Base-by-base conservation (phyloP, 2,797 vertebrate genomes). In the Sebastes vulpes region DNA sequence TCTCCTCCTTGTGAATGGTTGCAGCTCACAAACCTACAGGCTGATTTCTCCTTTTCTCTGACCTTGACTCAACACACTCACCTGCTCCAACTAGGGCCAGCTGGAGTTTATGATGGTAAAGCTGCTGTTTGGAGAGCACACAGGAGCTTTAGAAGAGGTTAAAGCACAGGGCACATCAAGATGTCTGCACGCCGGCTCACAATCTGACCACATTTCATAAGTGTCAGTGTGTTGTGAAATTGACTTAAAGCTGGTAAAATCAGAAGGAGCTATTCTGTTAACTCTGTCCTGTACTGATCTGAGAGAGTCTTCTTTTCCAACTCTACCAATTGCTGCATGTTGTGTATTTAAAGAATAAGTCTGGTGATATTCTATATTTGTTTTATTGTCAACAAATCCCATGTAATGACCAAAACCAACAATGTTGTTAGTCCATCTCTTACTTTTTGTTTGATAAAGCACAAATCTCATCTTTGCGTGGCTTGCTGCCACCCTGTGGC, bases 61-160 rank as follows among this genome's bases (percentile, higher is more conserved):
- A 81, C 75, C 60, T 71, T 1, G 20, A 52, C 59, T 65, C 32
- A n/a, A 57, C 65, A 20, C 48, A 84, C 89, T 83, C 69, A 89
- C 84, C 87, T 81, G 60, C 68, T 86, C 64, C 60, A 3, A 25
- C 52, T 5, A 4, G 8, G 28, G 9, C 46, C 76, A 38, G 70
- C 65, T 64, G 58, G 48, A 64, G 3, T 61, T 50, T 31, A 23
- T 56, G 68, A 25, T 2, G 61, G 72, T 28, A 72, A 75, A 53
- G 56, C 72, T 79, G 70, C 86, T 82, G 77, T 75, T 72, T n/a
- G 72, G 72, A 82, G 74, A 80, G 65, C 77, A 82, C 86, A 90
- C 18, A 50, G 58, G 32, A 79, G 84, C 79, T 58, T 60, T 42
- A 10, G 5, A 29, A 67, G 31, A 84, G 78, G 76, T 81, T 75